These are phyloP conservation scores for Lytechinus pictus DNA, from an alignment of 35 echinoderm and acorn worm genomes.

Conservation along the genomic window DNA sequence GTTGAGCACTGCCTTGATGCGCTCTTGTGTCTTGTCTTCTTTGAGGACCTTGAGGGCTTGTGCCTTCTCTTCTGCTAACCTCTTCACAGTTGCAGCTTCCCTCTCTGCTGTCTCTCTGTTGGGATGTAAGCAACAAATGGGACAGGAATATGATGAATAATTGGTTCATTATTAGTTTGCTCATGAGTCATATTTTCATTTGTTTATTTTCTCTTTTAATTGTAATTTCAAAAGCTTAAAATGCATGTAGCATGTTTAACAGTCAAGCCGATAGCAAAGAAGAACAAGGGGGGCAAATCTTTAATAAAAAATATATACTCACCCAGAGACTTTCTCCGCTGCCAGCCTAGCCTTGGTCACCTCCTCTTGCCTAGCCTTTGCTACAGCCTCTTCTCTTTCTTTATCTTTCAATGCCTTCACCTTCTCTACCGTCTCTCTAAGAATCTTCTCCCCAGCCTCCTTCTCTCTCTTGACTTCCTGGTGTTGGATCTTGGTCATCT, in stretches of 20 bases:
- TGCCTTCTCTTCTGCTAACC: constrained; percentile 26
- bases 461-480: constrained; percentile 80
- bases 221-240: too few relatives aligned
- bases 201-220: neutral
- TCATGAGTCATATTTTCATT: too few relatives aligned
- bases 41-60: constrained; percentile 48
- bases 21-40: constrained; percentile 58
- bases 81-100: constrained; percentile 45
- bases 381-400: constrained; percentile 79
- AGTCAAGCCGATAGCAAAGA: too few relatives aligned
- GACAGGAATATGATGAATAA: neutral
- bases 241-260: too few relatives aligned
- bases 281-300: neutral
- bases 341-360: constrained; percentile 64
- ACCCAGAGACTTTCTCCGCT: constrained; percentile 85
- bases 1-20: constrained; percentile 35
- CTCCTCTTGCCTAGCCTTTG: constrained; percentile 80
- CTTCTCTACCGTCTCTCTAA: constrained; percentile 77
- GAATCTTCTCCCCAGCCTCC: constrained; percentile 68
- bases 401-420: constrained; percentile 58
- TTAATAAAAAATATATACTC: neutral
- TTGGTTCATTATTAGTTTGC: too few relatives aligned
- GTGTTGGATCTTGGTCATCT: constrained; percentile 74
- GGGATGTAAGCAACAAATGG: neutral
- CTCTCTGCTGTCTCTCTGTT: constrained; percentile 55